Conservation (phyloP, 2,888 invertebrate species). For the Lordiphosa andalusiaca region DNA sequence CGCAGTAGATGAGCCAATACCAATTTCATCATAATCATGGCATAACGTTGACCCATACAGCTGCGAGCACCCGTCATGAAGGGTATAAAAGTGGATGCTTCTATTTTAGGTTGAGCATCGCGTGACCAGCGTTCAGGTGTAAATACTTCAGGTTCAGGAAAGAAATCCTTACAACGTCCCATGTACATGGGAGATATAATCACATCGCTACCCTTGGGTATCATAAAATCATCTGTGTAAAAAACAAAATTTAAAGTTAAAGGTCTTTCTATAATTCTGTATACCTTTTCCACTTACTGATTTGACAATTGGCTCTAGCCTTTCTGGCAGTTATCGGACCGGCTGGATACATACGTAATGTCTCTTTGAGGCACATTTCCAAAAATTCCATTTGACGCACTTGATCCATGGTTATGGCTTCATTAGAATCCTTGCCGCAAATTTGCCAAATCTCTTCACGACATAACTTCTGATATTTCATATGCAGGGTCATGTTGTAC, state of each 20-base stretch:
- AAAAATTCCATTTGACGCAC: constrained; percentile 52
- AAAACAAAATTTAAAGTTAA: no score
- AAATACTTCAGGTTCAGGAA: constrained; percentile 46
- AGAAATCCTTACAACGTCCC: constrained; percentile 61
- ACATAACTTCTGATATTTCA: constrained; percentile 54
- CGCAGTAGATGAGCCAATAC: constrained; percentile 51
- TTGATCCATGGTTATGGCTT: constrained; percentile 43
- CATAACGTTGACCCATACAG: constrained; percentile 60
- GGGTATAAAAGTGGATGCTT: constrained; percentile 53
- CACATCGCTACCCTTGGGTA: constrained; percentile 55
- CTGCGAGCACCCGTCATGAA: constrained; percentile 57
- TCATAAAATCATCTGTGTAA: constrained; percentile 46
- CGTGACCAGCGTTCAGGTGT: constrained; percentile 58
- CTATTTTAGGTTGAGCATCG: constrained; percentile 51
- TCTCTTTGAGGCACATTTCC: constrained; percentile 71
- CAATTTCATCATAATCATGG: constrained; percentile 60
- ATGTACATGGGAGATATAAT: constrained; percentile 60
- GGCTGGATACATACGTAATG: constrained; percentile 61
- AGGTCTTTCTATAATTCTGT: no score
- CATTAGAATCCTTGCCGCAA: constrained; percentile 46
- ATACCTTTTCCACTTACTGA: constrained; percentile 38
- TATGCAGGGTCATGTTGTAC: constrained; percentile 62
- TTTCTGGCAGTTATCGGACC: constrained; percentile 50
- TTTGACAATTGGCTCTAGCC: constrained; percentile 50
- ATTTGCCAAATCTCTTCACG: constrained; percentile 55